These are phyloP conservation scores for Indicator indicator DNA, from an alignment of 2,113 vertebrate species.

Conservation along the genomic window DNA sequence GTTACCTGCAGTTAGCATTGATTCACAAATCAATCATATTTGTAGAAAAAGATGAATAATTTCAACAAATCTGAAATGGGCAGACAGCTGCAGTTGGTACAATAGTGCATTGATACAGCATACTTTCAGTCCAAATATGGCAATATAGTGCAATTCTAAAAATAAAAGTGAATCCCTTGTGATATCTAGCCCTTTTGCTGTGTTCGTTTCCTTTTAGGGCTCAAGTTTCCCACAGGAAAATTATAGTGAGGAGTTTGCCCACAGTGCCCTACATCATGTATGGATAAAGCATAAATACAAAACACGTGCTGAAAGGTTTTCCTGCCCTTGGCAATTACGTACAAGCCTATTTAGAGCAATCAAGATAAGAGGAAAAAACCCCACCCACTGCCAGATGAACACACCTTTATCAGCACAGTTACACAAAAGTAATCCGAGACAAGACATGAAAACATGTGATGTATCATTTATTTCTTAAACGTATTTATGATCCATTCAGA, in stretches of 20 bases:
- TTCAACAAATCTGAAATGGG: constrained; percentile 31
- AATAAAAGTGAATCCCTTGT: constrained; percentile 82
- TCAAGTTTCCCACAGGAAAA: constrained; percentile 91
- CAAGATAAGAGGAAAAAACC: neutral
- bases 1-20: neutral
- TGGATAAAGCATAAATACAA: constrained; percentile 40
- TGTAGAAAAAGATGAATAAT: neutral
- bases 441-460: constrained; percentile 43
- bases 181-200: constrained; percentile 76
- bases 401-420: neutral
- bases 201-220: constrained; percentile 81
- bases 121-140: constrained; percentile 85
- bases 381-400: neutral
- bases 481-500: constrained; percentile 64
- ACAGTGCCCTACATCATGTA: constrained; percentile 58
- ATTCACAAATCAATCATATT: neutral
- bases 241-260: constrained; percentile 74
- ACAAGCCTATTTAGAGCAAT: neutral
- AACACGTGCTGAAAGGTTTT: neutral
- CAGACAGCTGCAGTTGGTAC: constrained; percentile 46
- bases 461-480: constrained; percentile 64
- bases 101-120: constrained; percentile 69
- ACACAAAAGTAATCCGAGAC: neutral
- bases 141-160: constrained; percentile 81
- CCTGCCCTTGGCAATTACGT: constrained; percentile 11